These are phyloP conservation scores for Drosophila neotestacea DNA, from an alignment of 2,888 invertebrate genomes.

Conservation along the genomic window DNA sequence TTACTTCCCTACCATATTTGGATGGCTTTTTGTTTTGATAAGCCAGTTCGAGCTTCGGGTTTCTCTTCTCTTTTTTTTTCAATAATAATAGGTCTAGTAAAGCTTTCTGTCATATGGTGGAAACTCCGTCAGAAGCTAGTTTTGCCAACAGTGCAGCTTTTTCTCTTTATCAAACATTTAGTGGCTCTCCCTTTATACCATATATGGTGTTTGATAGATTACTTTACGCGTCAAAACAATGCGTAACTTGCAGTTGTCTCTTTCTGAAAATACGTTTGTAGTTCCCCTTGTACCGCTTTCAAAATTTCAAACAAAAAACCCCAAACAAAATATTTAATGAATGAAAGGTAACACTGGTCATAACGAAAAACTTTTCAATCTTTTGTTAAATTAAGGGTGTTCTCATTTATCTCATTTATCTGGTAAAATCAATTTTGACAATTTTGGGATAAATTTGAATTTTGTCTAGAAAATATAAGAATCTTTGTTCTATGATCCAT, in stretches of 20 bases:
- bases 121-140: background rate
- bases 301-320: too few relatives aligned
- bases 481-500: too few relatives aligned
- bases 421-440: too few relatives aligned
- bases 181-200: background rate
- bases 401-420: too few relatives aligned
- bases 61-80: background rate
- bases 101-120: background rate
- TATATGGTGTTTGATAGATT: background rate
- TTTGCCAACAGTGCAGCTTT: constrained; percentile 6
- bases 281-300: too few relatives aligned
- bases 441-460: too few relatives aligned
- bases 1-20: constrained; percentile 2
- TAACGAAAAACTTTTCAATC: too few relatives aligned
- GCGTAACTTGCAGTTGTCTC: background rate
- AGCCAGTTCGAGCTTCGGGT: background rate
- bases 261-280: background rate
- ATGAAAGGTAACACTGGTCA: too few relatives aligned
- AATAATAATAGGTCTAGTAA: background rate
- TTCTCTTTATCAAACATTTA: background rate
- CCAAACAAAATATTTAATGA: too few relatives aligned
- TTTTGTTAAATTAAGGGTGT: too few relatives aligned
- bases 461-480: too few relatives aligned
- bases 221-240: background rate
- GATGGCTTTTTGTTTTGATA: background rate